Percentiles rank a stretch among this genome's conserved stretches.
Conservation (phyloP, 2,797 vertebrate genomes). For the Mormyrus hasselquistii region DNA sequence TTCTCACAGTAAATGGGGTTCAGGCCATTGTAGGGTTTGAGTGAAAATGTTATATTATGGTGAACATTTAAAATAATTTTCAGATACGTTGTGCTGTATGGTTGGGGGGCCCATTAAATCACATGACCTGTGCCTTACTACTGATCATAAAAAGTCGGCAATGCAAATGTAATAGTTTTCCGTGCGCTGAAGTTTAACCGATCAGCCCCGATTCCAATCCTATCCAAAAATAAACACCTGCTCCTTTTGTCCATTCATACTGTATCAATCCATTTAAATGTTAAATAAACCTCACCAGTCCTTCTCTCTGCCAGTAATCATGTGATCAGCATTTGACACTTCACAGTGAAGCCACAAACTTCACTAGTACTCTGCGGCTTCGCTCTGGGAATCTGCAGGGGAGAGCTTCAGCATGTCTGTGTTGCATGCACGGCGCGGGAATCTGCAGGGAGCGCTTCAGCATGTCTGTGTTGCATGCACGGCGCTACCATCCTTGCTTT, state of each 20-base stretch:
- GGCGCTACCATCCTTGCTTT: background rate
- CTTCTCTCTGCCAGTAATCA: background rate
- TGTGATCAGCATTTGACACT: background rate
- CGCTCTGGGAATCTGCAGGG: background rate
- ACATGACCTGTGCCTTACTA: background rate
- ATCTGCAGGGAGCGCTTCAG: background rate
- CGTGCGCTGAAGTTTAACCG: background rate
- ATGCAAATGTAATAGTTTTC: background rate
- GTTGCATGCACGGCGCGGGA: background rate
- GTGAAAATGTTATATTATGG: background rate
- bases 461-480: background rate
- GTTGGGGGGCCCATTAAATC: background rate
- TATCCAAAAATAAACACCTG: background rate
- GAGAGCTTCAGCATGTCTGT: background rate
- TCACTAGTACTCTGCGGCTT: too few species aligned
- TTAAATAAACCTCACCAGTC: background rate
- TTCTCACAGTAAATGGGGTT: background rate
- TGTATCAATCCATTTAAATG: background rate
- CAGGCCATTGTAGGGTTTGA: background rate
- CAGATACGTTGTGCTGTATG: background rate
- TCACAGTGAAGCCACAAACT: background rate
- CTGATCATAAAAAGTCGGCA: background rate
- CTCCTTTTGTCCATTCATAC: background rate
- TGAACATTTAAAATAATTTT: background rate
- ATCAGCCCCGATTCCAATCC: background rate